A percentile compares a stretch with the other conserved stretches of the same genome.
Evolutionary conservation across 1,140 invertebrate genomes (phyloP).

Genomic region (Neuroterus valhalla): DNA sequence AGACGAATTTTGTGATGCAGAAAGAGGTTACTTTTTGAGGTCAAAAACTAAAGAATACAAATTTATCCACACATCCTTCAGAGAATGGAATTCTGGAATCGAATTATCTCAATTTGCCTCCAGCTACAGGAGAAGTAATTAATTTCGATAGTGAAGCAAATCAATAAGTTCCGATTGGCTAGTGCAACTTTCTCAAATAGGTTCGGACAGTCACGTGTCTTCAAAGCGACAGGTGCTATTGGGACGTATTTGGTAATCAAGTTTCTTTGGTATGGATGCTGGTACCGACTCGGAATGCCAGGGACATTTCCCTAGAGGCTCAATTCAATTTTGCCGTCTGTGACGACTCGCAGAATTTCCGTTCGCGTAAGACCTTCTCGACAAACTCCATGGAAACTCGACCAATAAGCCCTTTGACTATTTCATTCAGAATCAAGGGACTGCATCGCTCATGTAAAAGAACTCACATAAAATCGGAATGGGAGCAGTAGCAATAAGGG

Average conservation of each 20-base stretch:
- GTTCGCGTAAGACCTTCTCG: slow-evolving; percentile 51
- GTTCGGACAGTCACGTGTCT: not conserved
- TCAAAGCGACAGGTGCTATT: slow-evolving; percentile 4
- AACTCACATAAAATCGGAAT: slow-evolving; percentile 7
- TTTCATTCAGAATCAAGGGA: slow-evolving; percentile 30
- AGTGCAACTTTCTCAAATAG: not conserved
- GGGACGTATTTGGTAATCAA: slow-evolving; percentile 58
- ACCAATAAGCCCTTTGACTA: slow-evolving; percentile 59
- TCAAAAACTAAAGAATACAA: no score
- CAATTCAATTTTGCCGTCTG: slow-evolving; percentile 65
- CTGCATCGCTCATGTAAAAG: slow-evolving; percentile 21
- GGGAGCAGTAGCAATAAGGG: not conserved
- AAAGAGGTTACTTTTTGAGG: no score
- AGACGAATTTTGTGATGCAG: no score
- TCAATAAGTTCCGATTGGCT: not conserved
- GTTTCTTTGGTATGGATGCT: slow-evolving; percentile 48
- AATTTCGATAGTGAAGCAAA: not conserved
- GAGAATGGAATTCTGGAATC: no score
- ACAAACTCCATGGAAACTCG: slow-evolving; percentile 59
- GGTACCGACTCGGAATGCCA: slow-evolving; percentile 42
- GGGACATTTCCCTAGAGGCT: slow-evolving; percentile 63
- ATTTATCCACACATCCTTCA: no score
- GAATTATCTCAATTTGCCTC: no score
- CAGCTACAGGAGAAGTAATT: not conserved
- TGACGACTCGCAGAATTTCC: slow-evolving; percentile 59